Evolutionary conservation across 2,797 vertebrate genomes (phyloP), one percentile per base, ranked within the genome.

Genomic region (Numenius phaeopus): DNA sequence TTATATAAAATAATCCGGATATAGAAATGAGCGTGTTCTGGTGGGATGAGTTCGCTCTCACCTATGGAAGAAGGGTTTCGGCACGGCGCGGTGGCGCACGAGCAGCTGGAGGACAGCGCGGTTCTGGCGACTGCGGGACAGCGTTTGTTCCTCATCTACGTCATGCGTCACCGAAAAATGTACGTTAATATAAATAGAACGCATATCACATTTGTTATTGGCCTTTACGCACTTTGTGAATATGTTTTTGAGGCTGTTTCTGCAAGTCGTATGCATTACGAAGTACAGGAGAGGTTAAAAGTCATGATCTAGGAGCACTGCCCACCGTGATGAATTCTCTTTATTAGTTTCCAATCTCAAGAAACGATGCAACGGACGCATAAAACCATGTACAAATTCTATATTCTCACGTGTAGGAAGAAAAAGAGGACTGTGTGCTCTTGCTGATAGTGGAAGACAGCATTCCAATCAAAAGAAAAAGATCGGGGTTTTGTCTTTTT

Each of bases 251-350:
- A 67, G 55, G n/a, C n/a, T 46, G 3, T 21, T 84, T 39, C 57
- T 89, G 34, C 24, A 11, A 30, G 24, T 32, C 2, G 0, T 55
- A 9, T 55, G 9, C 5, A 2, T 44, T 52, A 7, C 0, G 1
- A 40, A 8, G 22, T 21, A 14, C 8, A 17, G 15, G 13, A 46
- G 46, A 50, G n/a, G 23, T 55, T 66, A n/a, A 29, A 71, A 81
- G 75, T 32, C 18, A 2, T n/a, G 17, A 57, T 21, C 47, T 29
- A 14, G 42, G 59, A 21, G 24, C 34, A 3, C 29, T 66, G 55
- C 49, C 24, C 40, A 19, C 2, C 0, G 4, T 42, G 12, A 7
- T 22, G 13, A n/a, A 18, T 42, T 76, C 29, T 55, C 72, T 59
- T 13, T 8, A 4, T 22, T 69, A 5, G 26, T 32, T 73, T 65